Evolutionary conservation across 2,797 vertebrate genomes (phyloP), one percentile per base, ranked within the genome.

Genomic region (Psittacula derbiana): DNA sequence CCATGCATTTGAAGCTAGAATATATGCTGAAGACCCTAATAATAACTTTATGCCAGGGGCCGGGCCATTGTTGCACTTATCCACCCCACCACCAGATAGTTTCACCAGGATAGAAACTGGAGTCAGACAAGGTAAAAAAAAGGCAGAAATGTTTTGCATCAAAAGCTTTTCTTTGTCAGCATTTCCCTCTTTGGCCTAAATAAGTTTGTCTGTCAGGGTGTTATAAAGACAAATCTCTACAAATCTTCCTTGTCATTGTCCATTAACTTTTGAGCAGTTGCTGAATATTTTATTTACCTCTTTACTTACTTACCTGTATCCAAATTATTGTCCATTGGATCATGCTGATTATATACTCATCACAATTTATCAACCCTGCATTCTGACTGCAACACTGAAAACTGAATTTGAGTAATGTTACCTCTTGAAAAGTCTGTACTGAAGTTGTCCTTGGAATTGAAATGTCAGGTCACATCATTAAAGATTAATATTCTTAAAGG

Each of bases 1-100:
- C 33, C 99, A 99, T 92, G 99, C 99, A 0, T 99, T 99, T 89
- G 99, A 99, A 97, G 99, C 99, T 47, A 98, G 99, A 19, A 99
- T 99, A 96, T 99, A 99, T 20, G 99, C 99, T 1, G 99, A 99
- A 95, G 99, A 99, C 95, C 99, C 99, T 27, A 94, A 98, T 92
- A 99, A 98, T 44, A 97, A 99, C 97, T 99, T 99, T 61, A 98
- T 99, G 93, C 99, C 99, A 1, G 99, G 98, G 75, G 99, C 99
- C 3, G 99, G 99, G 46, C 99, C 99, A 0, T 88, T 99, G 70
- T 96, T 99, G 75, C 98, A 99, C 72, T 98, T 99, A 65, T 99
- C 99, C 80, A 99, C 99, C 2, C 99, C 99, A 5, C 94, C 64
- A 14, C 81, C 98, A 18, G 98, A 99, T 69, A 86, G 79, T 18